phyloP scores from a whole-genome alignment of 2,113 vertebrate species.

The sheep (Ovis aries) region DNA sequence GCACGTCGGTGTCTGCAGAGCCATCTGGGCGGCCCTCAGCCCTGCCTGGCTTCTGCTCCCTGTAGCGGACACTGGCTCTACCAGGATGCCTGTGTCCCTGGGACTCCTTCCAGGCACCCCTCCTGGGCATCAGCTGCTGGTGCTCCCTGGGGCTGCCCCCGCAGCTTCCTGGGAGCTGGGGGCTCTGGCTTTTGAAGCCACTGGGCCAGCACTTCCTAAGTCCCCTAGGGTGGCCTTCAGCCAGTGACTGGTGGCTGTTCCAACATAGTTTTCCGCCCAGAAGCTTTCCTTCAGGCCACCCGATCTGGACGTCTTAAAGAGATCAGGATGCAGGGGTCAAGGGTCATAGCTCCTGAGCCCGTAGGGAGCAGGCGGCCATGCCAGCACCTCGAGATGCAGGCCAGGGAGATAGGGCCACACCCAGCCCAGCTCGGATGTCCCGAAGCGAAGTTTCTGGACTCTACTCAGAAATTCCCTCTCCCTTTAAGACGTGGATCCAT shows the following conservation, averaged over 20 bases:
- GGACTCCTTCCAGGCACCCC: accelerated
- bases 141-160: not conserved
- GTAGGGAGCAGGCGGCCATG: not conserved
- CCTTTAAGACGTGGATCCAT: not conserved
- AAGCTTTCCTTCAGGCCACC: not conserved
- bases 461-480: not conserved
- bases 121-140: not conserved
- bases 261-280: not conserved
- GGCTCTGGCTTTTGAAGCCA: not conserved
- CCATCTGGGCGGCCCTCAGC: accelerated
- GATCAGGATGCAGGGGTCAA: not conserved
- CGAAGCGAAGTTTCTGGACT: not conserved
- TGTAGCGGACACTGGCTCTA: accelerated
- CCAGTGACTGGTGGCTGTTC: accelerated
- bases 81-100: not conserved
- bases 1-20: accelerated
- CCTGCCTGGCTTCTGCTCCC: not conserved
- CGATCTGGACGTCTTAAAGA: not conserved
- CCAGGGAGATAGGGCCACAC: not conserved
- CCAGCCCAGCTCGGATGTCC: not conserved
- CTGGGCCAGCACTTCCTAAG: not conserved
- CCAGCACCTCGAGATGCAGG: not conserved
- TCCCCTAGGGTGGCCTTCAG: accelerated
- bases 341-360: not conserved
- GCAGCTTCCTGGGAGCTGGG: not conserved